Evolutionary conservation across 2,888 invertebrate genomes (phyloP).

Genomic region (Sycophila texana): DNA sequence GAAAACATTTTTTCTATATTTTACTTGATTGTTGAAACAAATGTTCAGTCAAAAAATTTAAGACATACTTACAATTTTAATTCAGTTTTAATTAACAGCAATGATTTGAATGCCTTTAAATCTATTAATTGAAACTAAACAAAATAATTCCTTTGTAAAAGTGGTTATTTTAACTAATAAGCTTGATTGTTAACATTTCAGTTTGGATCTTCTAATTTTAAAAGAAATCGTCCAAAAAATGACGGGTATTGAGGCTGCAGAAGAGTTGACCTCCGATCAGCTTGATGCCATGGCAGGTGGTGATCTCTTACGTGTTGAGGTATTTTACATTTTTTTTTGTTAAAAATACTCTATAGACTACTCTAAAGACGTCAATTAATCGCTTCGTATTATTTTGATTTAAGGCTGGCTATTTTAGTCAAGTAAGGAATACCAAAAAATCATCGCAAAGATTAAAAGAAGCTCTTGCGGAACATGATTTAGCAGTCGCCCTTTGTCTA

Average conservation of each 20-base stretch:
- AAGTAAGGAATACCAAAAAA: conserved; percentile 96
- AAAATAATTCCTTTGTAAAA: background rate
- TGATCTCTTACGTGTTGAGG: conserved; percentile 95
- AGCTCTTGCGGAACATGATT: conserved; percentile 93
- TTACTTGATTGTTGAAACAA: no score
- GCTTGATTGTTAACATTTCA: conserved; percentile 70
- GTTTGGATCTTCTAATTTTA: conserved; percentile 92
- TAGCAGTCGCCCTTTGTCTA: conserved; percentile 94
- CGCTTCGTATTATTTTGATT: conserved; percentile 59
- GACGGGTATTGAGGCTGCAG: conserved; percentile 98
- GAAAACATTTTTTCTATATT: no score
- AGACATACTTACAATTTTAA: no score
- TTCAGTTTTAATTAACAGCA: no score
- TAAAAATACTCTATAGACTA: no score
- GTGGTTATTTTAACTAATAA: conserved; percentile 4
- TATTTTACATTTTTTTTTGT: conserved; percentile 72
- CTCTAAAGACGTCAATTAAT: no score
- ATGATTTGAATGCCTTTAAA: no score
- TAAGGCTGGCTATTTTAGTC: conserved; percentile 97
- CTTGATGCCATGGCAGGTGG: conserved; percentile 98
- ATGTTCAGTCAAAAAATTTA: no score
- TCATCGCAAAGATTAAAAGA: conserved; percentile 96
- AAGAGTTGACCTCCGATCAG: conserved; percentile 97
- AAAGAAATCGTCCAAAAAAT: conserved; percentile 99
- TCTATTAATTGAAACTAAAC: conserved; percentile 1